These are phyloP conservation scores for Cariama cristata DNA, from an alignment of 2,113 vertebrate species.

Conservation along the genomic window DNA sequence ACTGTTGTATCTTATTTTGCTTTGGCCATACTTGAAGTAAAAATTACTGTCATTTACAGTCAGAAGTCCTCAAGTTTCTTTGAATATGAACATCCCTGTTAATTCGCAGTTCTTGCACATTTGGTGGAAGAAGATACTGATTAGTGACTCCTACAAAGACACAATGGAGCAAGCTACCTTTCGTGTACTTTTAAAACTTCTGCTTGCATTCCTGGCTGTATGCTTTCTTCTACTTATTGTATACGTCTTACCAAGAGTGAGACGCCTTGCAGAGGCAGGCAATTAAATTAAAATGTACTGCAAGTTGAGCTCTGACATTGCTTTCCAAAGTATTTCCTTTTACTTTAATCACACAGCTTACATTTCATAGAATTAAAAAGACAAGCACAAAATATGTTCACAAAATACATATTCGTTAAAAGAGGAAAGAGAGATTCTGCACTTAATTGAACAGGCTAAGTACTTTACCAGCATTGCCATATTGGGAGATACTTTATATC, in stretches of 20 bases:
- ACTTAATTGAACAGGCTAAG: not conserved
- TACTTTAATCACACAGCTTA: not conserved
- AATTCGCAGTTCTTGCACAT: not conserved
- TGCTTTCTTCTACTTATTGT: not conserved
- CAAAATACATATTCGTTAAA: not conserved
- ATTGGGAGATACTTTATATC: not conserved
- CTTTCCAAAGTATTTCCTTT: not conserved
- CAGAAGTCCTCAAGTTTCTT: not conserved
- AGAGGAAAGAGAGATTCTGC: not conserved
- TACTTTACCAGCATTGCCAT: not conserved
- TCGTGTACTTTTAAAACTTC: not conserved
- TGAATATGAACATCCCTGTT: not conserved
- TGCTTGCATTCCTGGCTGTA: not conserved
- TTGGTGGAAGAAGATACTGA: not conserved
- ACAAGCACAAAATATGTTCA: not conserved
- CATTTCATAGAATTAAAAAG: not conserved
- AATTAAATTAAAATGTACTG: not conserved
- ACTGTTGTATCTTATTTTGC: not conserved
- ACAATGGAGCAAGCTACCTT: not conserved
- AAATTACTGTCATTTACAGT: not conserved
- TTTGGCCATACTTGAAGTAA: not conserved
- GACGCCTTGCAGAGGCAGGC: not conserved
- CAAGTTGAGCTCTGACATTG: not conserved
- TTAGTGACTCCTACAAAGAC: not conserved
- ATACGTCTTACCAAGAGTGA: not conserved